phyloP scores from a whole-genome alignment of 92 coral and sea anemone genomes.

The Porites cylindrica region DNA sequence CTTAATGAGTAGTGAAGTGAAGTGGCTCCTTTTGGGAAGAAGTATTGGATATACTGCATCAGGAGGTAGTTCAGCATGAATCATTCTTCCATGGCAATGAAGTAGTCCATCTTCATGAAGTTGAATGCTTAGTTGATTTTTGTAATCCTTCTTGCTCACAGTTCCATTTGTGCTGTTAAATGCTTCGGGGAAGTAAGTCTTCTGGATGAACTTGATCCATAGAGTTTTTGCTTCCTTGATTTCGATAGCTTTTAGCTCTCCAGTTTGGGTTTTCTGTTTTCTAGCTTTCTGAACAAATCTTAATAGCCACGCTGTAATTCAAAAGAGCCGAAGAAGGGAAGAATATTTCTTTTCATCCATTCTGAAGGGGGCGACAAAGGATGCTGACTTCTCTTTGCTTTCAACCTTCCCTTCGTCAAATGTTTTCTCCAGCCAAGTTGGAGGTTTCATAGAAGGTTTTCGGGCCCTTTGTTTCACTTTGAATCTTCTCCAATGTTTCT shows the following conservation, averaged over 20 bases:
- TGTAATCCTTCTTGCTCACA: slow-evolving; percentile 3
- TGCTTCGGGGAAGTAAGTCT: slow-evolving; percentile 4
- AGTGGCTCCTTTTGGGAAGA: slow-evolving; percentile 12
- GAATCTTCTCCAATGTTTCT: slow-evolving; percentile 23
- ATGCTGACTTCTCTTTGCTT: too few species aligned
- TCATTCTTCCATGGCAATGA: slow-evolving; percentile 18
- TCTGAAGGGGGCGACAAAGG: not conserved
- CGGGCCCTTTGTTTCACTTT: slow-evolving; percentile 16
- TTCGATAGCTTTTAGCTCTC: not conserved
- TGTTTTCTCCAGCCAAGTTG: not conserved
- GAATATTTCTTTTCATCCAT: slow-evolving; percentile 19
- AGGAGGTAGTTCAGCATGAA: not conserved
- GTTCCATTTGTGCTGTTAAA: slow-evolving; percentile 7
- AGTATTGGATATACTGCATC: slow-evolving; percentile 4
- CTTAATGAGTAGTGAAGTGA: slow-evolving; percentile 17
- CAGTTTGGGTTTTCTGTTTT: slow-evolving; percentile 4
- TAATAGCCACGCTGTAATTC: slow-evolving; percentile 9
- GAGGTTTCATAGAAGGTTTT: slow-evolving; percentile 10
- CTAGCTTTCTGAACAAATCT: slow-evolving; percentile 1
- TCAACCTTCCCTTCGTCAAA: too few species aligned
- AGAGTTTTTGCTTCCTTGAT: slow-evolving; percentile 9
- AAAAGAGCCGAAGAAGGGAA: not conserved
- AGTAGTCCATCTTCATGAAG: slow-evolving; percentile 19
- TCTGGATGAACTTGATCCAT: slow-evolving; percentile 5
- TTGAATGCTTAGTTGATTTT: slow-evolving; percentile 15